Evolutionary conservation across 2,888 invertebrate species (phyloP), one percentile per base, ranked within the genome.

Genomic region (Nebria brevicollis): DNA sequence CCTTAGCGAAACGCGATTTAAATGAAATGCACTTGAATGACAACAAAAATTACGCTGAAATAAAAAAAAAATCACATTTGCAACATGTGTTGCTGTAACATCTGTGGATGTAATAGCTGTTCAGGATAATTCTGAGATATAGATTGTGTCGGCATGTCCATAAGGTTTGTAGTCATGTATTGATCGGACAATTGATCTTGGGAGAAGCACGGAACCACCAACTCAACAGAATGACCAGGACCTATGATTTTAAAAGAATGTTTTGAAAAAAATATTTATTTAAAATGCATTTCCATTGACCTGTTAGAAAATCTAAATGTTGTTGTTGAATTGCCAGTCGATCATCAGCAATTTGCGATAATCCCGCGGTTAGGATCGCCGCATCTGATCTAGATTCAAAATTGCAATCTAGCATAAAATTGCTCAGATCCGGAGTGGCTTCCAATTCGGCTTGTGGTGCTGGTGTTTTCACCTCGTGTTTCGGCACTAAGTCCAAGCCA

Each of bases 401-500:
- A 4, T 20, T 25, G 70, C 68, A 77, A 70, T 77, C 77, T 13
- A 77, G 13, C 42, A 68, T 70, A 43, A 15, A 66, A 25, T 26
- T 70, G 54, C 42, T 34, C 20, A 70, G 20, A 70, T 70, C 70
- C 66, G 76, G 41, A 15, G 41, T 66, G 10, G 65, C 11, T 20
- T 76, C 76, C 34, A 20, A 25, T 26, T 76, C 76, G 3, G 8
- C 13, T n/a, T 76, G 34, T 66, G 68, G 80, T 4, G 75, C 80
- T 7, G 80, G 80, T 72, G 73, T 78, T 8, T 42, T 15, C 3
- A 66, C 84, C 65, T 85, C 84, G 76, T 85, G 85, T 25, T 83
- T 83, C 15, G 81, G 81, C 81, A 86, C 86, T 42, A 88, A 83
- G 76, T 85, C 85, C 66, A 86, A 85, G 15, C 88, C 88, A 2